Conservation (phyloP, 2,797 vertebrate genomes). For the Taeniopygia guttata region DNA sequence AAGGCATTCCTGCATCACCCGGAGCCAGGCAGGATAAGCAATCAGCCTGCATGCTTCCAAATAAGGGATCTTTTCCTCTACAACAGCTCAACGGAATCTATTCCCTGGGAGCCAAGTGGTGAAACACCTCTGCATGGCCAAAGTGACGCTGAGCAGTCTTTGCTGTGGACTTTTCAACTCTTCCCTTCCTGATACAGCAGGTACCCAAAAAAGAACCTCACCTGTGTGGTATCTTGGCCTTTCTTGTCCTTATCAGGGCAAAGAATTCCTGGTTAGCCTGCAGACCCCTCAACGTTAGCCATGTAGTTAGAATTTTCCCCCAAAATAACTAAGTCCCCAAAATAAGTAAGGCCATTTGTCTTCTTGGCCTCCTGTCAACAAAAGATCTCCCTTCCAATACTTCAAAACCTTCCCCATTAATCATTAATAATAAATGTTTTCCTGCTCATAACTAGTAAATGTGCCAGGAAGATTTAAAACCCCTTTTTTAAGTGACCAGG, state of each 20-base stretch:
- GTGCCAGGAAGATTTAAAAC: background rate
- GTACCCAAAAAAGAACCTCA: background rate
- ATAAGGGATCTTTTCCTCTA: background rate
- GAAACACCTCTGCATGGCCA: background rate
- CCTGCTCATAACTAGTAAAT: background rate
- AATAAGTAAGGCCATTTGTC: background rate
- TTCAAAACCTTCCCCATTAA: background rate
- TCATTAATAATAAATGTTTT: background rate
- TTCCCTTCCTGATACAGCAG: background rate
- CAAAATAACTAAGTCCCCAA: background rate
- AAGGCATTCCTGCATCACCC: background rate
- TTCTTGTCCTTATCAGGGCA: background rate
- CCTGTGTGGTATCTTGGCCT: background rate
- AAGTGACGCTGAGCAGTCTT: background rate
- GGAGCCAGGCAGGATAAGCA: background rate
- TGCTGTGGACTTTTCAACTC: background rate
- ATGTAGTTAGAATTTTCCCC: background rate
- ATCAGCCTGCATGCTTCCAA: background rate
- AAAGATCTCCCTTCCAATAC: background rate
- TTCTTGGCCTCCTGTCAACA: background rate
- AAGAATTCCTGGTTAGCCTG: background rate
- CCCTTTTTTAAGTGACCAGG: background rate
- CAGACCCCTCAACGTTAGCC: background rate
- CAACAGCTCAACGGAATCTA: background rate
- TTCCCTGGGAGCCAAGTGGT: background rate